These are phyloP conservation scores for Dolichomitus sp. DNA, from an alignment of 2,888 invertebrate species.

Conservation along the genomic window DNA sequence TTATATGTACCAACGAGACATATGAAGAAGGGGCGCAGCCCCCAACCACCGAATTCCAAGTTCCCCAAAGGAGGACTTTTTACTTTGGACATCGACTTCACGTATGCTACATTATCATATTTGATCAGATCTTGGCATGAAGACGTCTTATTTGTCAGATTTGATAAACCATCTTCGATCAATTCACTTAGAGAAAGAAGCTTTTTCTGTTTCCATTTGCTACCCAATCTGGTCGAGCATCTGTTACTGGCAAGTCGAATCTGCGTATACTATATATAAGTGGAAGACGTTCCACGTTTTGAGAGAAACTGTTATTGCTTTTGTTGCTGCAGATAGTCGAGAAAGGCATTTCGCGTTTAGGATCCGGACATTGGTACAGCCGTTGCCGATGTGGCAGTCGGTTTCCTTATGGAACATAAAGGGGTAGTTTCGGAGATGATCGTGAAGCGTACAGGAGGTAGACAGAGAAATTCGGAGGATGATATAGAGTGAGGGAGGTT, in stretches of 20 bases:
- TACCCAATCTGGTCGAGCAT: neutral
- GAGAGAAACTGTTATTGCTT: constrained; percentile 37
- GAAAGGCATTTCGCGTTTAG: constrained; percentile 57
- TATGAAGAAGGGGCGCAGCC: no score
- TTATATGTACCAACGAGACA: no score
- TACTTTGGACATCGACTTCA: no score
- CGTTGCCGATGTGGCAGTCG: constrained; percentile 9
- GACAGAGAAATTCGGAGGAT: constrained; percentile 27
- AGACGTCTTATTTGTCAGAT: neutral
- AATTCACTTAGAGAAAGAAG: neutral
- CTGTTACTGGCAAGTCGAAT: constrained; percentile 25
- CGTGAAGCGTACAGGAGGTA: neutral
- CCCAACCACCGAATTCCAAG: no score
- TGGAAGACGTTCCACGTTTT: constrained; percentile 26
- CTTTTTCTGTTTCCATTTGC: constrained; percentile 10
- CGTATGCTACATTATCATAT: neutral
- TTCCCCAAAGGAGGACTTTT: no score
- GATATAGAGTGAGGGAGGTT: constrained; percentile 29
- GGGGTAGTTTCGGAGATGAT: constrained; percentile 8
- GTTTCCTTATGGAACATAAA: constrained; percentile 22
- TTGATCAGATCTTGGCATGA: neutral
- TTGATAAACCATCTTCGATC: neutral
- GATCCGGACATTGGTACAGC: constrained; percentile 31
- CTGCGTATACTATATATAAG: constrained; percentile 28
- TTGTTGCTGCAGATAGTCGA: constrained; percentile 42